These are phyloP conservation scores for Athalia cordata DNA, from an alignment of 2,888 invertebrate species.

Conservation along the genomic window DNA sequence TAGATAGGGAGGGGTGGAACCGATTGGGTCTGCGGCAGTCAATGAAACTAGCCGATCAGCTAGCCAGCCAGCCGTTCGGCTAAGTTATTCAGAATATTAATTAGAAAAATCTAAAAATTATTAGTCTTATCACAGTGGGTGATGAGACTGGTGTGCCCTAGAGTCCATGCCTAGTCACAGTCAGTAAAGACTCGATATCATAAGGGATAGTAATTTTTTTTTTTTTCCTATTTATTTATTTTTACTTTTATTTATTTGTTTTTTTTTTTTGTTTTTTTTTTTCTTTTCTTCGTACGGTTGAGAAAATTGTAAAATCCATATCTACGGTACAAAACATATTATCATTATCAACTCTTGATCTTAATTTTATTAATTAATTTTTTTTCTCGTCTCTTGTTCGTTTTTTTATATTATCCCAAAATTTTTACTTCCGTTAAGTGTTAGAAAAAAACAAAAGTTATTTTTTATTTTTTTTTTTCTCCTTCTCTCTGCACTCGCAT, in stretches of 20 bases:
- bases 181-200: slow-evolving; percentile 46
- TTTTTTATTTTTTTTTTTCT: background rate
- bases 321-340: slow-evolving; percentile 43
- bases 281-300: slow-evolving; percentile 14
- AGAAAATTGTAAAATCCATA: slow-evolving; percentile 42
- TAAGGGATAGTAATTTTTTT: slow-evolving; percentile 43
- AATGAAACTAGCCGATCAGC: slow-evolving; percentile 39
- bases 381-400: background rate
- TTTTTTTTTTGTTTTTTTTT: background rate
- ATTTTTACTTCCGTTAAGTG: slow-evolving; percentile 2
- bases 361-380: background rate
- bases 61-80: slow-evolving; percentile 19
- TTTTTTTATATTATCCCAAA: background rate
- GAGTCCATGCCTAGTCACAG: slow-evolving; percentile 52
- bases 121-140: slow-evolving; percentile 56
- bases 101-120: slow-evolving; percentile 50
- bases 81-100: slow-evolving; percentile 43
- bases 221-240: slow-evolving; percentile 3
- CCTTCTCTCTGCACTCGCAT: background rate
- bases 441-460: background rate
- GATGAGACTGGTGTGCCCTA: slow-evolving; percentile 55
- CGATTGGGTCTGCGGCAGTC: slow-evolving; percentile 38
- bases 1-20: slow-evolving; percentile 9
- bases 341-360: no score
- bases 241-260: slow-evolving; percentile 3